Evolutionary conservation across 2,888 invertebrate species (phyloP).

Genomic region (Eucera pruinosa): DNA sequence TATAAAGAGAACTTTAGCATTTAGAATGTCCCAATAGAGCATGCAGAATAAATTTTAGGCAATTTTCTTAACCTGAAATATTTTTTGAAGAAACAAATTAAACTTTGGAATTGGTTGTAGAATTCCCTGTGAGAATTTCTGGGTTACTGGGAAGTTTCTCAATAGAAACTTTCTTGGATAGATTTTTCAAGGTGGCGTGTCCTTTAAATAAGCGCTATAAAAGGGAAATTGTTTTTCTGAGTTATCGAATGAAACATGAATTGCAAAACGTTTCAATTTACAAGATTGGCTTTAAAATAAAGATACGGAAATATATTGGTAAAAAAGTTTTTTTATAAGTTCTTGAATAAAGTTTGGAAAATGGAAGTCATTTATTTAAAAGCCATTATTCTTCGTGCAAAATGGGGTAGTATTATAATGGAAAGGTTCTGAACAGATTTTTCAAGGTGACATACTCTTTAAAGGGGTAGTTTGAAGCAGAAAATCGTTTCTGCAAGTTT

Average conservation of each 20-base stretch:
- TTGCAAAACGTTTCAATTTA: not conserved
- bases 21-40: not conserved
- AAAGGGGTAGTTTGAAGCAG: not conserved
- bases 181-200: slow-evolving; percentile 10
- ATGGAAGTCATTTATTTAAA: slow-evolving; percentile 4
- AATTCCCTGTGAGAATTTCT: slow-evolving; percentile 26
- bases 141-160: slow-evolving; percentile 29
- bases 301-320: too few species aligned
- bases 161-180: slow-evolving; percentile 14
- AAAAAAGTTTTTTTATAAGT: not conserved
- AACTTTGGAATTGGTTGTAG: slow-evolving; percentile 18
- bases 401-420: not conserved
- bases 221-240: slow-evolving; percentile 7
- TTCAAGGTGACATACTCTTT: not conserved
- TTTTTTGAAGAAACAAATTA: not conserved
- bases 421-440: not conserved
- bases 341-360: not conserved
- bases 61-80: not conserved
- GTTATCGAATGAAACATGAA: not conserved
- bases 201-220: slow-evolving; percentile 1
- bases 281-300: too few species aligned
- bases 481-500: slow-evolving; percentile 3
- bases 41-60: not conserved
- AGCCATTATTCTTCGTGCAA: not conserved
- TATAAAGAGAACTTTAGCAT: too few species aligned